Evolutionary conservation across 2,797 vertebrate genomes (phyloP).

Genomic region (Myoxocephalus aenaeus): DNA sequence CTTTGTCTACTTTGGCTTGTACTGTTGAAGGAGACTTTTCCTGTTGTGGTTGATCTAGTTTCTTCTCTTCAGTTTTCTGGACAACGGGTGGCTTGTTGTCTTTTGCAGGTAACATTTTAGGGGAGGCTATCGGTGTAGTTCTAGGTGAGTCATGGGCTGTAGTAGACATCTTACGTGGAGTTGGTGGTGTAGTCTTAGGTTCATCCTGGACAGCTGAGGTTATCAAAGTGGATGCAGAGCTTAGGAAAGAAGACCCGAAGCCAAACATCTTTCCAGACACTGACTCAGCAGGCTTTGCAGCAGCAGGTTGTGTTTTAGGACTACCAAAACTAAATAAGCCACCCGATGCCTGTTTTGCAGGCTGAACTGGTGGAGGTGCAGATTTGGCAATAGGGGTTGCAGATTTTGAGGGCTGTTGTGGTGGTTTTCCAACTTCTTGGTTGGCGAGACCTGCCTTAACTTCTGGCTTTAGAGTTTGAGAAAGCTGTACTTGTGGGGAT

Average conservation of each 20-base stretch:
- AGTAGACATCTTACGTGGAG: slow-evolving; percentile 78
- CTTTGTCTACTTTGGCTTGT: slow-evolving; percentile 59
- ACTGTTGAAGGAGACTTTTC: slow-evolving; percentile 38
- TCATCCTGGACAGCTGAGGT: slow-evolving; percentile 88
- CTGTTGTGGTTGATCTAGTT: slow-evolving; percentile 57
- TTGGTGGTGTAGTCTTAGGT: slow-evolving; percentile 77
- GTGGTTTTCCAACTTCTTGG: slow-evolving; percentile 59
- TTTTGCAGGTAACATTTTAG: slow-evolving; percentile 55
- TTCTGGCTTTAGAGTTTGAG: slow-evolving; percentile 59
- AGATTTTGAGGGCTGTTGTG: slow-evolving; percentile 67
- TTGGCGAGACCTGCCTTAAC: slow-evolving; percentile 50
- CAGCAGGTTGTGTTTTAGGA: slow-evolving; percentile 81
- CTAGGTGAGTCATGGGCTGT: slow-evolving; percentile 76
- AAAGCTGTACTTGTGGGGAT: slow-evolving; percentile 53
- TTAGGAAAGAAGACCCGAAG: slow-evolving; percentile 95
- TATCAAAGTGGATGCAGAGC: slow-evolving; percentile 94
- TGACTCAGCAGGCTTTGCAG: slow-evolving; percentile 88
- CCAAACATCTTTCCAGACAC: slow-evolving; percentile 95
- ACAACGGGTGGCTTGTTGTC: slow-evolving; percentile 39
- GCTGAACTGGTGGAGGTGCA: slow-evolving; percentile 63
- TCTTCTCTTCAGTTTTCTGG: slow-evolving; percentile 64
- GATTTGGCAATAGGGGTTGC: slow-evolving; percentile 58
- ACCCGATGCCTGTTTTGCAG: slow-evolving; percentile 79
- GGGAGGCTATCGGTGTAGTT: slow-evolving; percentile 64
- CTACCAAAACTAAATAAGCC: slow-evolving; percentile 77